Evolutionary conservation across 2,888 invertebrate species (phyloP), one percentile per base, ranked within the genome.

Genomic region (Ctenicera cuprea): DNA sequence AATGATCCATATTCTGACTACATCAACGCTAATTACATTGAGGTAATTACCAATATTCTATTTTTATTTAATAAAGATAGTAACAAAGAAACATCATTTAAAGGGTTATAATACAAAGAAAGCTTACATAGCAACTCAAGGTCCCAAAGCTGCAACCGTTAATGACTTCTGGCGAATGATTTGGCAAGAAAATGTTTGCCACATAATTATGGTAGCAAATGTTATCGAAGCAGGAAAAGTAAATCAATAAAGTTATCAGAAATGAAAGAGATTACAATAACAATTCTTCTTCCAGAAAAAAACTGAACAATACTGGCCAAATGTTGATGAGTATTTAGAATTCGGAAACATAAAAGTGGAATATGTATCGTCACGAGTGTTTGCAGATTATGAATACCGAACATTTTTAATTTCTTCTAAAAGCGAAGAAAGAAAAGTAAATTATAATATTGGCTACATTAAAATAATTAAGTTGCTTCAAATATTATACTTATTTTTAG

Each of bases 11-110:
- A 82, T 76, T 88, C 88, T 0, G 88, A 89, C 80, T 89, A 89
- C 76, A 90, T 90, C 12, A 90, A 90, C 81, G 90, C 90, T 0
- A 89, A 87, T 82, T 89, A 87, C 75, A 87, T 89, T 59, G 85
- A 87, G 72, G 89, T 89, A 84, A 83, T 26, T 20, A 8, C 8
- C 54, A 22, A 43, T 16, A 0, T 43, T 33, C n/a, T 30, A 7
- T 57, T 7, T 30, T 8, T 54, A 26, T n/a, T 9, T n/a, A n/a
- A 26, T n/a, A 14, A 54, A 30, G 26, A 3, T 26, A 26, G 2
- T 26, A 26, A n/a, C n/a, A n/a, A n/a, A 26, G 5, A 26, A 26
- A n/a, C n/a, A 26, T 26, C 5, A 3, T 26, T 26, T 26, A 3
- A 26, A 75, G 75, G 86, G 86, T 9, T 85, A 85, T 37, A 83